These are phyloP conservation scores for Agrotis segetum DNA, from an alignment of 2,888 invertebrate species.

Conservation along the genomic window DNA sequence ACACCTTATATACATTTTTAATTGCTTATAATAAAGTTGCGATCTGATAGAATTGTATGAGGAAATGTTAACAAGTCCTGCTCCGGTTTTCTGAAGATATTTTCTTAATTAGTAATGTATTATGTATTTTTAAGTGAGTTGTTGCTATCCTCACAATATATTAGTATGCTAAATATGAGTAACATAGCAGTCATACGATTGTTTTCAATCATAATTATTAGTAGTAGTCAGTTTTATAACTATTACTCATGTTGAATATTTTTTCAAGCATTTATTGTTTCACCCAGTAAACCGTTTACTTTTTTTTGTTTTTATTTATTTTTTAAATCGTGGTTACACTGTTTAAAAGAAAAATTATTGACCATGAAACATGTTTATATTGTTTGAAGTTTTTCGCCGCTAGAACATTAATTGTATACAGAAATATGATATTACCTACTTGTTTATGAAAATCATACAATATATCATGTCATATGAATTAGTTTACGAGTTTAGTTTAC, in stretches of 20 bases:
- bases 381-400: background rate
- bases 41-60: slow-evolving; percentile 3
- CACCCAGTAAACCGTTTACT: no score
- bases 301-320: no score
- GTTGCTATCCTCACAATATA: background rate
- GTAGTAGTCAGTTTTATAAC: no score
- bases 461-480: background rate
- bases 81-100: slow-evolving; percentile 8
- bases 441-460: background rate
- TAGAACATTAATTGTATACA: background rate
- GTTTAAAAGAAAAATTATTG: no score
- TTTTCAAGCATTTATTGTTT: no score
- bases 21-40: background rate
- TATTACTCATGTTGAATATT: no score
- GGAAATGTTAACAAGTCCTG: slow-evolving; percentile 26
- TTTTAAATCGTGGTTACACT: no score
- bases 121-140: no score
- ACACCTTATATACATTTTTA: slow-evolving; percentile 15
- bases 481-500: slow-evolving; percentile 5
- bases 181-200: no score
- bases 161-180: no score
- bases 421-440: background rate
- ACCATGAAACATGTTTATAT: background rate
- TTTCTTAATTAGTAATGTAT: background rate
- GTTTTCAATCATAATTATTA: no score